phyloP scores from a whole-genome alignment of 2,888 invertebrate species.

The Callyntrura guangdongensis region DNA sequence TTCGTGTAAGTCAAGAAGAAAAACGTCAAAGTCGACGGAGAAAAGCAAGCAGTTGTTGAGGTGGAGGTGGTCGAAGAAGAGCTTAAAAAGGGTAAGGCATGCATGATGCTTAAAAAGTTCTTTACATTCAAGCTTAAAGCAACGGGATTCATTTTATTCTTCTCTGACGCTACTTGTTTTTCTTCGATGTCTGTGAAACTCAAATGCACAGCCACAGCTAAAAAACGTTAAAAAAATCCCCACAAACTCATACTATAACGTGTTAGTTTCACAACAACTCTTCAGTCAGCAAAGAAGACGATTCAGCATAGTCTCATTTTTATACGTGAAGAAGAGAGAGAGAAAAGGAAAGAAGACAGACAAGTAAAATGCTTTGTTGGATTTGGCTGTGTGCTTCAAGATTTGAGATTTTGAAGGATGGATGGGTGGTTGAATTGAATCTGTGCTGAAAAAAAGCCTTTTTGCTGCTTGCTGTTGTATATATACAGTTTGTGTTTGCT shows the following conservation, averaged over 20 bases:
- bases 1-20: slow-evolving; percentile 60
- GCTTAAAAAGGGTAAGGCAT: slow-evolving; percentile 53
- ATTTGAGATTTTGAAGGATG: slow-evolving; percentile 77
- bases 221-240: slow-evolving; percentile 1
- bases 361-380: slow-evolving; percentile 64
- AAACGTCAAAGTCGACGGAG: slow-evolving; percentile 75
- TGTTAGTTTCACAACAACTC: slow-evolving; percentile 51
- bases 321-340: not conserved
- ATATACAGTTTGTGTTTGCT: slow-evolving; percentile 51
- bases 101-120: slow-evolving; percentile 13
- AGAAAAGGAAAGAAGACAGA: slow-evolving; percentile 62
- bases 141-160: slow-evolving; percentile 73
- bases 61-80: slow-evolving; percentile 68
- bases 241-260: slow-evolving; percentile 29
- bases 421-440: slow-evolving; percentile 76
- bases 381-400: slow-evolving; percentile 59
- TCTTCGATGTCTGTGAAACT: slow-evolving; percentile 57
- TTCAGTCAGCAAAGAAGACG: slow-evolving; percentile 21
- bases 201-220: slow-evolving; percentile 12
- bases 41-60: slow-evolving; percentile 73
- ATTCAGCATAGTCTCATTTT: not conserved
- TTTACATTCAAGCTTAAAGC: slow-evolving; percentile 66
- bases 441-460: slow-evolving; percentile 62
- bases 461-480: slow-evolving; percentile 54
- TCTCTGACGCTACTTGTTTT: slow-evolving; percentile 41